Evolutionary conservation across 2,113 vertebrate species (phyloP).

Genomic region (Hyperoodon ampullatus): DNA sequence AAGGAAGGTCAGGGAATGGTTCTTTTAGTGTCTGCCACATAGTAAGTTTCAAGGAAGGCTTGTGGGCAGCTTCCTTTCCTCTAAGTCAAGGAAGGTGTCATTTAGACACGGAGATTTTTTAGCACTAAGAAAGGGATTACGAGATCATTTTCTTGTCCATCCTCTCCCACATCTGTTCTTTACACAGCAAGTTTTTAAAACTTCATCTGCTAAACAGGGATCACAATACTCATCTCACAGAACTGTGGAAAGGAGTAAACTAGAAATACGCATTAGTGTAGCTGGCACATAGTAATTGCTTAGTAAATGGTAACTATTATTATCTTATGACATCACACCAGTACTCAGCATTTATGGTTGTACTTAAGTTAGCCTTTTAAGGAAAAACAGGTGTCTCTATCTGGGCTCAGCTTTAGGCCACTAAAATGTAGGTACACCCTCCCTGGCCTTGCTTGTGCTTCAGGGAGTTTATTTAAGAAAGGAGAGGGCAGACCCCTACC

Average conservation of each 20-base stretch:
- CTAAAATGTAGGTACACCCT: neutral
- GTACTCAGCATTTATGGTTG: neutral
- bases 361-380: neutral
- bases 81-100: neutral
- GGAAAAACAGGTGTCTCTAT: neutral
- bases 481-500: neutral
- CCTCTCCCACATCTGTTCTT: neutral
- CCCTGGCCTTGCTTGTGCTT: neutral
- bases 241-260: neutral
- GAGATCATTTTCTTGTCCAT: neutral
- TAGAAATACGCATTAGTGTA: neutral
- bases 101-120: conserved; percentile 1
- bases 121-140: neutral
- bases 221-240: neutral
- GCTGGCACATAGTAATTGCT: neutral
- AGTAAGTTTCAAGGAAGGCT: neutral
- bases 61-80: neutral
- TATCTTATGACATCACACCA: neutral
- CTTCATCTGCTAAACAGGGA: neutral
- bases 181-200: neutral
- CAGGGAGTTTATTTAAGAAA: neutral
- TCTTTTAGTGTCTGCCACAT: neutral
- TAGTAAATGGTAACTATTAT: neutral
- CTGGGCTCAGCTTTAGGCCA: neutral
- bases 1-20: neutral